Percentiles rank a stretch among this genome's conserved stretches.
These are phyloP conservation scores for Cremastobaeus sp. DNA, from an alignment of 2,888 invertebrate species.

Conservation along the genomic window DNA sequence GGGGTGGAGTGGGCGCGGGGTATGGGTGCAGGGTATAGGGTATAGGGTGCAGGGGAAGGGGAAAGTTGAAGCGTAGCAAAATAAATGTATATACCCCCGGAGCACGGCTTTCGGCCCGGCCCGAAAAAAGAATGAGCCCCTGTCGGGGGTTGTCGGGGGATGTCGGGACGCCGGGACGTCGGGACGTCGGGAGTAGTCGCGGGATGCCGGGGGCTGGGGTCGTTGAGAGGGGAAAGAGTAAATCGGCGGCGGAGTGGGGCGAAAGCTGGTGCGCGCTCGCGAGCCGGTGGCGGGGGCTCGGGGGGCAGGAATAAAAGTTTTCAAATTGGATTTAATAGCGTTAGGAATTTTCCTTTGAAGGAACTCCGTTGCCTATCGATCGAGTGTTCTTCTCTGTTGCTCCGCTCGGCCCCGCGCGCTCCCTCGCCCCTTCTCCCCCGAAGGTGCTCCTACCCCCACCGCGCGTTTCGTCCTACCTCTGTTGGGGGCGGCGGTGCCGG, in stretches of 20 bases:
- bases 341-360: conserved; percentile 77
- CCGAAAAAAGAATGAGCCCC: conserved; percentile 23
- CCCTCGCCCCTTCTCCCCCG: conserved; percentile 8
- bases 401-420: conserved; percentile 26
- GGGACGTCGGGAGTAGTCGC: too few relatives aligned
- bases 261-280: conserved; percentile 27
- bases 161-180: too few relatives aligned
- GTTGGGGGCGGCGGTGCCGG: conserved; percentile 11
- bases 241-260: conserved; percentile 25
- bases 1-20: background rate
- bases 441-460: conserved; percentile 8
- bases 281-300: conserved; percentile 31
- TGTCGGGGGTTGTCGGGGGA: background rate
- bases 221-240: conserved; percentile 17
- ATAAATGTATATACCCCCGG: conserved; percentile 66
- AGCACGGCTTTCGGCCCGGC: conserved; percentile 32
- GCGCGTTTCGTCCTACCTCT: conserved; percentile 9
- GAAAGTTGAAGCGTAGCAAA: conserved; percentile 65
- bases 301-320: conserved; percentile 72
- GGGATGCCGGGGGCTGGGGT: conserved; percentile 26
- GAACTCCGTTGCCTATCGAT: conserved; percentile 73
- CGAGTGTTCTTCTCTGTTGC: conserved; percentile 62
- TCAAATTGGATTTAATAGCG: conserved; percentile 78
- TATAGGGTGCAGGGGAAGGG: background rate
- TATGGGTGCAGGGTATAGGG: background rate